Percentiles rank a stretch among this genome's conserved stretches.
Evolutionary conservation across 2,888 invertebrate genomes (phyloP).

Genomic region (Cosmopolites sordidus): DNA sequence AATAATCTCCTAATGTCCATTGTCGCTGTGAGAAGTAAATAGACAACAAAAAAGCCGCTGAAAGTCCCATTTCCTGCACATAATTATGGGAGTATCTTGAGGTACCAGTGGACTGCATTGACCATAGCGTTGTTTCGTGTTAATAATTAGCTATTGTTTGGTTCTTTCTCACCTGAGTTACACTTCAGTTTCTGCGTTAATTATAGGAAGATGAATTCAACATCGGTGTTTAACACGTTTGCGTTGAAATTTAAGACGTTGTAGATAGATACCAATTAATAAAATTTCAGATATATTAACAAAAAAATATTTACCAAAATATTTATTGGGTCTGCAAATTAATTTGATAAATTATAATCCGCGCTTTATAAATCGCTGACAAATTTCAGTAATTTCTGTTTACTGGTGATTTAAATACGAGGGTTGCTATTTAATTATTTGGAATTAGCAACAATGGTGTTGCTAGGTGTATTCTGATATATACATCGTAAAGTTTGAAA

Average conservation of each 20-base stretch:
- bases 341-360: no score
- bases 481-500: no score
- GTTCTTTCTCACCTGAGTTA: constrained; percentile 22
- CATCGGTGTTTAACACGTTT: not conserved
- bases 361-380: no score
- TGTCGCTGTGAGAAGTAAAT: constrained; percentile 20
- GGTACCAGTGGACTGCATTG: constrained; percentile 18
- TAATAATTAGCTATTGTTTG: constrained; percentile 25
- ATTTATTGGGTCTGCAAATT: no score
- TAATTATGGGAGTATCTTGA: constrained; percentile 25
- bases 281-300: no score
- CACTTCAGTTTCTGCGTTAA: constrained; percentile 19
- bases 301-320: no score
- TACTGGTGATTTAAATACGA: no score
- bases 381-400: no score
- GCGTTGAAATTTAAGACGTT: not conserved
- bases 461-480: no score
- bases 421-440: no score
- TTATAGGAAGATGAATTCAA: constrained; percentile 6
- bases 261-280: no score
- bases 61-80: constrained; percentile 24
- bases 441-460: no score
- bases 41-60: constrained; percentile 19
- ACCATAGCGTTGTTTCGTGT: constrained; percentile 22
- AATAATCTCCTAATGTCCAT: constrained; percentile 21